Base-by-base conservation (phyloP, 2,888 invertebrate species). In the Aspidapion aeneum region DNA sequence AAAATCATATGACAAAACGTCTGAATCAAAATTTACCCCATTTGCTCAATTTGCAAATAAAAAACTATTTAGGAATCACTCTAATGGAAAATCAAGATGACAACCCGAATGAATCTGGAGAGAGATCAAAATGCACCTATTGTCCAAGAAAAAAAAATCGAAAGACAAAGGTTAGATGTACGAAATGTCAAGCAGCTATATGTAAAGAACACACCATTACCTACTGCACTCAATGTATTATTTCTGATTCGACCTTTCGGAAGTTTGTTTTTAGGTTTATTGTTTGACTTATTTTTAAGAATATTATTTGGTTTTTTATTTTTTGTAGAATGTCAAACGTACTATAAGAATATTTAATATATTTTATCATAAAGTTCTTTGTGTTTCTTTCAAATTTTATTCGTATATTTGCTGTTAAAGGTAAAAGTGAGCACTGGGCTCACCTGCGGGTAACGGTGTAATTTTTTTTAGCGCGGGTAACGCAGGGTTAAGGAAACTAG, bases 61-160 rank as follows among this genome's bases (percentile, higher is more conserved):
- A 56, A 56, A 56, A 56, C 56, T 56, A 20, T 56, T 56, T 19
- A 56, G 56, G 19, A 49, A 48, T 35, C 5, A 18, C 35, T 7
- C 35, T 35, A 35, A 12, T 35, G 35, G 12, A 35, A 35, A 35
- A 35, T 35, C 35, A 35, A 3, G 35, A 35, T 35, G 35, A 35
- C 12, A 35, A 35, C 35, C 35, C 55, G 21, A 55, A 55, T 21
- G 17, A 18, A 21, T 55, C 55, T 18, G 55, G 18, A 55, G 55
- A 55, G 19, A 55, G 55, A 55, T 55, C 55, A 55, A 55, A 55
- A 55, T 55, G 55, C 55, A 55, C 19, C 55, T 55, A 55, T 55
- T 19, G 55, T 18, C 18, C 17, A 55, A 18, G 21, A 55, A 18
- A 55, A 19, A 55, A 55, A 55, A 55, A 55, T 19, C 55, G 17